Percentiles rank a stretch among this genome's conserved stretches.
Evolutionary conservation across 35 echinoderm and acorn worm species (phyloP).

Genomic region (Apostichopus californicus): DNA sequence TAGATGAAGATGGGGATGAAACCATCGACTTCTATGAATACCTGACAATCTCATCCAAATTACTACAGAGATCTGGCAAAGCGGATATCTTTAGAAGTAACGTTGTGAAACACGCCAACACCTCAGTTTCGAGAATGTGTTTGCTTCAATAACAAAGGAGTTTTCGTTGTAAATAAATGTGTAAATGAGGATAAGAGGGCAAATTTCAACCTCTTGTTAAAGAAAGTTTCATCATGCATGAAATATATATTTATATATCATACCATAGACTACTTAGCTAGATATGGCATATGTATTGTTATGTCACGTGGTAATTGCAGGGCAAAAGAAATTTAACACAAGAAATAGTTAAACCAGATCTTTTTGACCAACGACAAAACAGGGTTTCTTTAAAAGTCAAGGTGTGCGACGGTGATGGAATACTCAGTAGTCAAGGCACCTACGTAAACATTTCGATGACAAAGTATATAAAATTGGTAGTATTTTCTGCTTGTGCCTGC

Average conservation of each 20-base stretch:
- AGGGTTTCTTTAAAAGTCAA: too few species aligned
- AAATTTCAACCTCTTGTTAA: slow-evolving; percentile 8
- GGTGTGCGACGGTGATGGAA: too few species aligned
- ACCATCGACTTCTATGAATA: slow-evolving; percentile 96
- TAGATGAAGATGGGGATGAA: slow-evolving; percentile 72
- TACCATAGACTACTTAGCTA: not conserved
- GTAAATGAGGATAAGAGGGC: not conserved
- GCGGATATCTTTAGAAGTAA: slow-evolving; percentile 89
- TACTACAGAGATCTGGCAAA: slow-evolving; percentile 74
- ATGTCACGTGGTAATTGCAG: too few species aligned
- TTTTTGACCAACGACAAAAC: too few species aligned
- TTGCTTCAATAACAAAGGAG: slow-evolving; percentile 2
- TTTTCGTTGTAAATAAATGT: not conserved
- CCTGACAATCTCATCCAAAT: slow-evolving; percentile 69
- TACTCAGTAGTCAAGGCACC: too few species aligned
- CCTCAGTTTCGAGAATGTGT: slow-evolving; percentile 20
- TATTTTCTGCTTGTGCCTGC: too few species aligned
- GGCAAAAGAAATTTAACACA: too few species aligned
- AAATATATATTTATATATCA: not conserved
- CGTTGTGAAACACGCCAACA: slow-evolving; percentile 23
- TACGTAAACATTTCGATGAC: too few species aligned
- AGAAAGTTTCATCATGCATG: not conserved
- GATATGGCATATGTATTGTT: not conserved
- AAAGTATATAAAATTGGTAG: too few species aligned
- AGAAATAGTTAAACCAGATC: too few species aligned